Base-by-base conservation (phyloP, 2,113 vertebrate genomes). In the Apteryx owenii region DNA sequence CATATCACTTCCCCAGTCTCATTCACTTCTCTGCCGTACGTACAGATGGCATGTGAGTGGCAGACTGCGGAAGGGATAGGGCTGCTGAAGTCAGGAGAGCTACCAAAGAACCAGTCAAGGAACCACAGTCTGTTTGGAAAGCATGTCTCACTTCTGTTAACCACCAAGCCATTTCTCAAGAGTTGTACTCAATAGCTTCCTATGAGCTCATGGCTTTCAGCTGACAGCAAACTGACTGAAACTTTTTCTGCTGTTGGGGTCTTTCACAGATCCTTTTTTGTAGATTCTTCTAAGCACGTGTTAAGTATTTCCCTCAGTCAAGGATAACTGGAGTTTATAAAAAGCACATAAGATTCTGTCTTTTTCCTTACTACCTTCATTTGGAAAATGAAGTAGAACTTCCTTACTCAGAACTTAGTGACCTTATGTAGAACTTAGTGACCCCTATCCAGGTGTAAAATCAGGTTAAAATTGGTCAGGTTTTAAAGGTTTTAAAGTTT, bases 41-140 rank as follows among this genome's bases (percentile, higher is more conserved):
- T 51, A 0, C 0, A 2, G 54, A 15, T 0, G 1, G 3, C 1
- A 2, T 40, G 53, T 68, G 89, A 56, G 53, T 65, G 54, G 10
- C 80, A 72, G 69, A 53, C 77, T 71, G 0, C 1, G n/a, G 85
- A 69, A 46, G 25, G 1, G 28, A 0, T 5, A 73, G 70, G 18
- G 56, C 77, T 78, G 18, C 69, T 40, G 60, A 81, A 73, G 26
- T 81, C 68, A 22, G 22, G 58, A 1, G 8, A 84, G 23, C 58
- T 26, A 3, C 31, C 0, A 5, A n/a, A 50, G 44, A 48, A n/a
- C 50, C 36, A n/a, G 17, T 40, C 33, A 29, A 12, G 28, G 70
- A 53, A 9, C 12, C 36, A 21, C 40, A 7, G 28, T 33, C 17
- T n/a, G 44, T 53, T 7, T 69, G 66, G 61, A 71, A 71, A 82